A percentile compares a stretch with the other conserved stretches of the same genome.
phyloP scores from a whole-genome alignment of 92 coral and sea anemone genomes.

The Metridium senile region DNA sequence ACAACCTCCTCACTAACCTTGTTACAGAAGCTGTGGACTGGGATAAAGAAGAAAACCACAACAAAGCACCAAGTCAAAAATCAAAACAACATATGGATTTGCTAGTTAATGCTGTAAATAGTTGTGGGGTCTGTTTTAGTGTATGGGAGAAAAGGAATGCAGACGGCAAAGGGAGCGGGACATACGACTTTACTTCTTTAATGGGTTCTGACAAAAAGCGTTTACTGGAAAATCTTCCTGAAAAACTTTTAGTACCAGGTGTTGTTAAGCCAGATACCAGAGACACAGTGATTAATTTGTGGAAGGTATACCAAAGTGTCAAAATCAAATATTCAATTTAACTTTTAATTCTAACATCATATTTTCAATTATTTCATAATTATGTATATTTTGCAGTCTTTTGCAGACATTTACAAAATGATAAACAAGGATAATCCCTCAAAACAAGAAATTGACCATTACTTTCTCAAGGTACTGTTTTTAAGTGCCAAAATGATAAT shows the following conservation, averaged over 20 bases:
- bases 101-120: constrained; percentile 25
- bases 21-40: constrained; percentile 9
- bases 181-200: constrained; percentile 43
- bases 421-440: too few species aligned
- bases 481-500: too few species aligned
- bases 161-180: constrained; percentile 38
- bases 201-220: constrained; percentile 54
- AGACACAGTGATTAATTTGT: constrained; percentile 27
- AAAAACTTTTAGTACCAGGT: constrained; percentile 22
- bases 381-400: too few species aligned
- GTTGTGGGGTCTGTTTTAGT: constrained; percentile 27
- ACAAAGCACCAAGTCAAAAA: neutral
- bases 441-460: too few species aligned
- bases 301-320: constrained; percentile 10
- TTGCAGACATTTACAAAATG: too few species aligned
- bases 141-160: constrained; percentile 31
- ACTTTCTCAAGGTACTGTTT: too few species aligned
- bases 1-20: constrained; percentile 15
- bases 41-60: neutral
- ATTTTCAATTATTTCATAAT: too few species aligned
- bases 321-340: neutral
- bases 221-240: constrained; percentile 45
- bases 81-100: neutral
- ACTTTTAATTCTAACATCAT: too few species aligned
- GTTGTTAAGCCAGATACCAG: constrained; percentile 35